A percentile compares a stretch with the other conserved stretches of the same genome.
Conservation (phyloP, 1,140 invertebrate genomes). For the Himalopsyche phryganea region DNA sequence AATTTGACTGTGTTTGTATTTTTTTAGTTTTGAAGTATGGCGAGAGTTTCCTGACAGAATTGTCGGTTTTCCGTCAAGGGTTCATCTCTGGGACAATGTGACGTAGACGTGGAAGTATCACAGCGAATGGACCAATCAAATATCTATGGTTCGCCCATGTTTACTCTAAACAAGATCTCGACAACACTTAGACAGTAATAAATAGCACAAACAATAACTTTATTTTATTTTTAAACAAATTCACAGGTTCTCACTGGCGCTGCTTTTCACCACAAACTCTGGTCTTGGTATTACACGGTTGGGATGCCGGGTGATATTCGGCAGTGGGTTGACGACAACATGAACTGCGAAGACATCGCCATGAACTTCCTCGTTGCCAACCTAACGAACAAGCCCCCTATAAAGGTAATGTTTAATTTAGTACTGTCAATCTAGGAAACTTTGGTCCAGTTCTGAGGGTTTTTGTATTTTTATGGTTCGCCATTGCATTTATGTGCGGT, state of each 20-base stretch:
- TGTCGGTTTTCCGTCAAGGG: slow-evolving; percentile 86
- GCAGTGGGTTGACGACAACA: slow-evolving; percentile 83
- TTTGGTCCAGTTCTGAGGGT: too few species aligned
- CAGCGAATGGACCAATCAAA: slow-evolving; percentile 92
- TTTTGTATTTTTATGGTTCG: too few species aligned
- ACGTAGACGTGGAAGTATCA: slow-evolving; percentile 85
- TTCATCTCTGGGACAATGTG: slow-evolving; percentile 85
- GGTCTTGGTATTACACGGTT: slow-evolving; percentile 86
- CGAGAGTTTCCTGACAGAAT: slow-evolving; percentile 90
- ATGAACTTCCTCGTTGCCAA: slow-evolving; percentile 93
- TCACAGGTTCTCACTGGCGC: slow-evolving; percentile 75
- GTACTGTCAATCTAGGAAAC: too few species aligned
- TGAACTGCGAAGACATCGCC: slow-evolving; percentile 94
- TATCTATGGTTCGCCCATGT: slow-evolving; percentile 73
- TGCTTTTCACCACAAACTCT: slow-evolving; percentile 91
- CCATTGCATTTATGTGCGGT: too few species aligned
- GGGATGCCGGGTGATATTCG: slow-evolving; percentile 76
- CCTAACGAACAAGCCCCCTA: slow-evolving; percentile 87
- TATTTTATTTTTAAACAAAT: too few species aligned
- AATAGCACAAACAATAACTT: too few species aligned
- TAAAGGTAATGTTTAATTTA: slow-evolving; percentile 65
- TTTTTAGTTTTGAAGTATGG: slow-evolving; percentile 74
- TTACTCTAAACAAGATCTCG: too few species aligned
- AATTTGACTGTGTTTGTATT: too few species aligned
- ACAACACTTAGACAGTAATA: too few species aligned